Conservation (phyloP, 2,888 invertebrate species). For the Cephus sareptanus region DNA sequence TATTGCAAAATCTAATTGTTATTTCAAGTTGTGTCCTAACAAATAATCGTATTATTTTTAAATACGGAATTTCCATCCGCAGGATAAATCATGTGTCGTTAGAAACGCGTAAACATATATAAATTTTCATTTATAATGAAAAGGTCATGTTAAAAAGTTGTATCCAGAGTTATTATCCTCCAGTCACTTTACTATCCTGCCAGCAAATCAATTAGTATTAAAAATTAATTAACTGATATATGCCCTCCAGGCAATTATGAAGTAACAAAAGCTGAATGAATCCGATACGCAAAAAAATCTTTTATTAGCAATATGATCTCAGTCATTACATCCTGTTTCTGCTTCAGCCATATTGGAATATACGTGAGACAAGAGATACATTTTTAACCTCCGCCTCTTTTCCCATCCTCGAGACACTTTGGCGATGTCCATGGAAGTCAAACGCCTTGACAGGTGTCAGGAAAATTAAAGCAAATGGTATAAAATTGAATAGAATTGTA, state of each 20-base stretch:
- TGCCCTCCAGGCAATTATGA: neutral
- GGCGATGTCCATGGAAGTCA: neutral
- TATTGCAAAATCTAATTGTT: neutral
- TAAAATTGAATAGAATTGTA: slow-evolving; percentile 10
- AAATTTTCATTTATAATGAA: neutral
- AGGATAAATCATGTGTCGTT: neutral
- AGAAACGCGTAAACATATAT: neutral
- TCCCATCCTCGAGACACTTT: neutral
- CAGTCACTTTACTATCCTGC: neutral
- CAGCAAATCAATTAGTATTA: neutral
- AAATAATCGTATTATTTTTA: neutral
- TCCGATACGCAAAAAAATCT: neutral
- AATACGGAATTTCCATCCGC: neutral
- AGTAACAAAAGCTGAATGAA: neutral
- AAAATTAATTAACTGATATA: neutral
- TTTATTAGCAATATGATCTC: neutral
- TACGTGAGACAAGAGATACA: neutral
- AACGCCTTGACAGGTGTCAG: neutral
- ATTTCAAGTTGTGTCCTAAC: neutral
- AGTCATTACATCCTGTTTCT: neutral
- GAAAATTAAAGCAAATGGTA: neutral
- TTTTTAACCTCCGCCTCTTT: neutral
- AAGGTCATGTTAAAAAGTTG: neutral
- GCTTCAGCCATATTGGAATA: neutral
- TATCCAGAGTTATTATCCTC: neutral